These are phyloP conservation scores for Halcyon chelicuti DNA, from an alignment of 2,797 vertebrate genomes.

Conservation along the genomic window DNA sequence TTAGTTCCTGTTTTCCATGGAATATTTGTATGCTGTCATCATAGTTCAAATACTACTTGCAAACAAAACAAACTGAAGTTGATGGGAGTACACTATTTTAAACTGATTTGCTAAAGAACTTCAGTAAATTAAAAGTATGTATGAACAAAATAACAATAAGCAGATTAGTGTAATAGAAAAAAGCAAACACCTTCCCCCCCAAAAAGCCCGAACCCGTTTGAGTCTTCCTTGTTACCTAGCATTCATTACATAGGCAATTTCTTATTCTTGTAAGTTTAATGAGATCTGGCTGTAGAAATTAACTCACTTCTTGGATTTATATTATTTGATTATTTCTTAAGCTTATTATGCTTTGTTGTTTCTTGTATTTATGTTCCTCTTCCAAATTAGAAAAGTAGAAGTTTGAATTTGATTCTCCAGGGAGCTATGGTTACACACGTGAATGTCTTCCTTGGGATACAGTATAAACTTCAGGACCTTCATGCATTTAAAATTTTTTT, in stretches of 20 bases:
- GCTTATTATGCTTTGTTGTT: not conserved
- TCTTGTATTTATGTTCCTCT: not conserved
- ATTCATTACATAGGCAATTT: not conserved
- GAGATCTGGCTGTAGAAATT: not conserved
- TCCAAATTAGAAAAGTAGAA: not conserved
- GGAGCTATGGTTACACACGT: not conserved
- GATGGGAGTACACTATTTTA: not conserved
- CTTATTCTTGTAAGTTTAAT: not conserved
- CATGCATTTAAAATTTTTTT: not conserved
- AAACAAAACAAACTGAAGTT: not conserved
- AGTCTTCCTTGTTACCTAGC: not conserved
- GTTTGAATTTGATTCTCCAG: not conserved
- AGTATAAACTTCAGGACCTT: not conserved
- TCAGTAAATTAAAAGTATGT: not conserved
- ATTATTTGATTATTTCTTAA: not conserved
- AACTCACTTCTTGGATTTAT: not conserved
- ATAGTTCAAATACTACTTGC: not conserved
- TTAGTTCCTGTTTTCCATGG: not conserved
- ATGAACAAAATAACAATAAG: not conserved
- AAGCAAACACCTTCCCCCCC: not conserved
- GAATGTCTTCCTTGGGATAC: not conserved
- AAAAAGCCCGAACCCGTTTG: fast-evolving
- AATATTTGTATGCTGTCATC: not conserved
- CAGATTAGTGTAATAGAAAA: not conserved
- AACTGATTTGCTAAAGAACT: not conserved